A percentile compares a stretch with the other conserved stretches of the same genome.
phyloP scores from a whole-genome alignment of 2,888 invertebrate species.

The Phyllotreta cruciferae region DNA sequence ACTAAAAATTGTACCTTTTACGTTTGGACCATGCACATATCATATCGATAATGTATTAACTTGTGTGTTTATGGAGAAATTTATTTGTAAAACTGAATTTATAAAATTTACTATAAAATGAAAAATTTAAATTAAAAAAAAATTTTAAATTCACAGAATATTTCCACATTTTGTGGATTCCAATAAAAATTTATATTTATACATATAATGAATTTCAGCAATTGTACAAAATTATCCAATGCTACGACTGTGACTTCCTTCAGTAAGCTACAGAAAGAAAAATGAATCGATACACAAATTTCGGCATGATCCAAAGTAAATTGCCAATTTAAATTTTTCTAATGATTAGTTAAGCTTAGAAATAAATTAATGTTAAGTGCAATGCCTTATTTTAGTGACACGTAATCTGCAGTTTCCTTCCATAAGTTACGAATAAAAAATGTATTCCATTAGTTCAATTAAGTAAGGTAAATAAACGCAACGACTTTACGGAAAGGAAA shows the following conservation, averaged over 20 bases:
- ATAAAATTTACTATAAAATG: too few species aligned
- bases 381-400: conserved; percentile 8
- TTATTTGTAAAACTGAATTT: too few species aligned
- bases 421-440: too few species aligned
- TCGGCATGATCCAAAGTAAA: conserved; percentile 19
- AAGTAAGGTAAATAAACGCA: conserved; percentile 11
- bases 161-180: too few species aligned
- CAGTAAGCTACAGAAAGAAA: too few species aligned
- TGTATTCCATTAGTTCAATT: neutral
- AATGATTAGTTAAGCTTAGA: neutral
- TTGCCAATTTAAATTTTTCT: conserved; percentile 5
- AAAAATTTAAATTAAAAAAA: too few species aligned
- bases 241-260: too few species aligned
- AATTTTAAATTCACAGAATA: too few species aligned
- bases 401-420: conserved; percentile 1
- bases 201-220: too few species aligned
- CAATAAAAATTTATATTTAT: too few species aligned
- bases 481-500: neutral
- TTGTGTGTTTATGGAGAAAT: too few species aligned
- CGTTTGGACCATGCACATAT: conserved; percentile 21
- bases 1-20: conserved; percentile 12
- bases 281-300: neutral
- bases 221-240: too few species aligned
- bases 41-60: conserved; percentile 2
- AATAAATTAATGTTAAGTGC: conserved; percentile 4